Conservation (phyloP, 2,113 vertebrate species). For the Peromyscus maniculatus region DNA sequence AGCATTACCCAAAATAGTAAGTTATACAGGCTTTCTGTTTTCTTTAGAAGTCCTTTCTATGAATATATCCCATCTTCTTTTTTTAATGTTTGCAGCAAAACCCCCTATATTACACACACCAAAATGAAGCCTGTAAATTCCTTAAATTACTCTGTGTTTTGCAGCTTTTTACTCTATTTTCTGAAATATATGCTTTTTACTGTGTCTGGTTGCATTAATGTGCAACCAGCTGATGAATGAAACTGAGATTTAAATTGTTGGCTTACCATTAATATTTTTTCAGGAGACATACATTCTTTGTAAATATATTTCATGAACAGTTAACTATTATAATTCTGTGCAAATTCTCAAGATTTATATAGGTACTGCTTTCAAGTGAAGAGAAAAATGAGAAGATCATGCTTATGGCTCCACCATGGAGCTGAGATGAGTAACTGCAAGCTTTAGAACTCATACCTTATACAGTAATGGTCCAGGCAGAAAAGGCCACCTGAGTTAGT, state of each 20-base stretch:
- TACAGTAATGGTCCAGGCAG: background rate
- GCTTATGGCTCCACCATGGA: constrained; percentile 91
- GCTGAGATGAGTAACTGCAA: constrained; percentile 88
- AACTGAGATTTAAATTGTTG: constrained; percentile 59
- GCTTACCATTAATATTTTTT: constrained; percentile 50
- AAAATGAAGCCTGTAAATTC: constrained; percentile 50
- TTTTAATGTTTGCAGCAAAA: background rate
- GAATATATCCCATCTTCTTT: background rate
- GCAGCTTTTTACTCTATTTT: constrained; percentile 30
- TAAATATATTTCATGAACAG: constrained; percentile 56
- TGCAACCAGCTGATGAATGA: constrained; percentile 57
- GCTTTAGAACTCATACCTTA: constrained; percentile 58
- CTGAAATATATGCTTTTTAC: constrained; percentile 24
- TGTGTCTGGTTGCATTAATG: constrained; percentile 10
- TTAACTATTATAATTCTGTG: constrained; percentile 66
- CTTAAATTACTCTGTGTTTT: constrained; percentile 31
- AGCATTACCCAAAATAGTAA: constrained; percentile 54
- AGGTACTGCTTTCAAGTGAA: constrained; percentile 54
- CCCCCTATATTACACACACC: background rate
- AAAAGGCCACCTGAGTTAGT: background rate
- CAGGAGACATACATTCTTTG: constrained; percentile 34
- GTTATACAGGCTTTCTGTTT: background rate
- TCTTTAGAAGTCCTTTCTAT: background rate
- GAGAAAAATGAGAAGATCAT: constrained; percentile 83
- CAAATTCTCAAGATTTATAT: constrained; percentile 49